Percentiles rank a stretch among this genome's conserved stretches.
These are phyloP conservation scores for Sinodicranocentrus sp. DNA, from an alignment of 2,888 invertebrate species.

Conservation along the genomic window DNA sequence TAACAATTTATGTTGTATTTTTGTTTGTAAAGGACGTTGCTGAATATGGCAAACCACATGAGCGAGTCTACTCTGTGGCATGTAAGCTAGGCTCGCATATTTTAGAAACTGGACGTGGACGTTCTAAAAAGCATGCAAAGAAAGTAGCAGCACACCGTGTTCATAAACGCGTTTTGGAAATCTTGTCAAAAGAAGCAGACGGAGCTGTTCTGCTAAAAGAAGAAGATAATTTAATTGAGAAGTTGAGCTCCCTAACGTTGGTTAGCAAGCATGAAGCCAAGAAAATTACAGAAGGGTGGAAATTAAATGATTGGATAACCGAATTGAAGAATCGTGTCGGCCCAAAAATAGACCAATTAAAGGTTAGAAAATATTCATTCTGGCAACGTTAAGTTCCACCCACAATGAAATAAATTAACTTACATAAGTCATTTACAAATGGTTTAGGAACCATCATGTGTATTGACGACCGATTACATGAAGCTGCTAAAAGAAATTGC, in stretches of 20 bases:
- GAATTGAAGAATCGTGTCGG: constrained; percentile 47
- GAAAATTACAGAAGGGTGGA: constrained; percentile 49
- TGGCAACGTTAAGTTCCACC: background rate
- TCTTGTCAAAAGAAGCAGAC: constrained; percentile 53
- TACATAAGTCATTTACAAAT: background rate
- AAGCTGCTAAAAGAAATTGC: constrained; percentile 69
- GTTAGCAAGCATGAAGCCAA: constrained; percentile 58
- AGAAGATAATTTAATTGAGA: constrained; percentile 64
- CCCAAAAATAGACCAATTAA: constrained; percentile 49
- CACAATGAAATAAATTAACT: background rate
- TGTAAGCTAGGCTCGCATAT: constrained; percentile 71
- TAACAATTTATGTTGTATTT: no score
- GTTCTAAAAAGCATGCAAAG: constrained; percentile 75
- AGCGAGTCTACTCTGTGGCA: constrained; percentile 69
- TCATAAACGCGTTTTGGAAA: constrained; percentile 66
- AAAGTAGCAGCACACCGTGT: constrained; percentile 73
- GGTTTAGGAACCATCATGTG: background rate
- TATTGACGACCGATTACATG: constrained; percentile 29
- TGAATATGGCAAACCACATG: constrained; percentile 72
- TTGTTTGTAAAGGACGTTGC: constrained; percentile 69
- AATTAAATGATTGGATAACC: constrained; percentile 47
- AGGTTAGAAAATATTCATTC: constrained; percentile 8
- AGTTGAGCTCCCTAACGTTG: constrained; percentile 42
- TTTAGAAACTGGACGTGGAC: constrained; percentile 71
- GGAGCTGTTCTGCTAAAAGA: constrained; percentile 41